phyloP scores from a whole-genome alignment of 2,888 invertebrate genomes.

The Melinopterus prodromus region DNA sequence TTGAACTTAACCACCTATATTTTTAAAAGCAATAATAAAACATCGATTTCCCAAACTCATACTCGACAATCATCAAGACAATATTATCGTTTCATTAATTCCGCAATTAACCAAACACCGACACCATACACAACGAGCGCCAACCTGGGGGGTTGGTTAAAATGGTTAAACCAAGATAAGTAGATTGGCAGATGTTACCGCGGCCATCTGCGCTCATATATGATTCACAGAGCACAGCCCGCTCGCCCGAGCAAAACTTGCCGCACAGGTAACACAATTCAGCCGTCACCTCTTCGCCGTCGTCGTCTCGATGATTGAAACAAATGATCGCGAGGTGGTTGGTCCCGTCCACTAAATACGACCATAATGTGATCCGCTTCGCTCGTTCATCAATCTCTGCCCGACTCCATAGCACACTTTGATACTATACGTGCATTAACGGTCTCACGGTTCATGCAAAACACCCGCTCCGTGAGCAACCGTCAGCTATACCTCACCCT shows the following conservation, averaged over 20 bases:
- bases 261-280: neutral
- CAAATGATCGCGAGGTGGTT: neutral
- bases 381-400: neutral
- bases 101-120: neutral
- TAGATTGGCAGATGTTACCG: neutral
- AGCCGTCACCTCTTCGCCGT: neutral
- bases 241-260: neutral
- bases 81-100: neutral
- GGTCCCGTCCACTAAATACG: neutral
- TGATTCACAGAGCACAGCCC: neutral
- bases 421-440: neutral
- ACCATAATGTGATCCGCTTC: neutral
- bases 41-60: too few relatives aligned
- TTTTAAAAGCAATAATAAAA: too few relatives aligned
- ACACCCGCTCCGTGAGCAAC: neutral
- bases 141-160: neutral
- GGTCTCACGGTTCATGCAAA: neutral
- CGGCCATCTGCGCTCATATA: neutral
- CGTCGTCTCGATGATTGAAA: neutral
- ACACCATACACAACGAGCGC: neutral
- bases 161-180: neutral
- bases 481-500: neutral
- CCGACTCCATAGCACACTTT: neutral
- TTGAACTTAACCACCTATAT: too few relatives aligned
- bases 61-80: neutral